A percentile compares a stretch with the other conserved stretches of the same genome.
These are phyloP conservation scores for Synanceia verrucosa DNA, from an alignment of 2,797 vertebrate genomes.

Conservation along the genomic window DNA sequence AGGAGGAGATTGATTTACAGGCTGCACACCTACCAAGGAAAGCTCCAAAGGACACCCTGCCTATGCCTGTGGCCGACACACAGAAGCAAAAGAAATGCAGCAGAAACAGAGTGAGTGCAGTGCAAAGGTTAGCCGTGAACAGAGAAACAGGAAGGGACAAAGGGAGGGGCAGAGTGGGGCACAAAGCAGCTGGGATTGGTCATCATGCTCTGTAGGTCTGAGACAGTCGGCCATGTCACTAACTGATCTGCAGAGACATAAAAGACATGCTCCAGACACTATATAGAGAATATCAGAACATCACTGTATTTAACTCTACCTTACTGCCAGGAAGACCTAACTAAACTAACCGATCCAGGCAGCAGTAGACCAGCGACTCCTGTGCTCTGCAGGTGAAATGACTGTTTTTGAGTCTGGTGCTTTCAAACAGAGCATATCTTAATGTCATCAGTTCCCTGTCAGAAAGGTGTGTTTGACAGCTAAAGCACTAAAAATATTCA, in stretches of 20 bases:
- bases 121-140: constrained; percentile 11
- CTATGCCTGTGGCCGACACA: constrained; percentile 85
- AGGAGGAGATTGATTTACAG: background rate
- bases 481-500: background rate
- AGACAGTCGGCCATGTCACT: too few relatives aligned
- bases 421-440: background rate
- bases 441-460: background rate
- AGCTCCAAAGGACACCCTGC: constrained; percentile 92
- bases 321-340: too few relatives aligned
- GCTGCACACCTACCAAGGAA: constrained; percentile 90
- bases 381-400: background rate
- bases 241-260: too few relatives aligned
- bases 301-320: too few relatives aligned
- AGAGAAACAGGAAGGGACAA: background rate
- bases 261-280: too few relatives aligned
- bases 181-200: too few relatives aligned
- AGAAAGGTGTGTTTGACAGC: background rate
- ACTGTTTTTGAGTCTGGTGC: background rate
- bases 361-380: background rate
- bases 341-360: background rate
- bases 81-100: constrained; percentile 59
- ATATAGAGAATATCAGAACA: too few relatives aligned
- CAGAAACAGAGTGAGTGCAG: constrained; percentile 52
- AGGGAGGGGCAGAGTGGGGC: background rate
- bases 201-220: too few relatives aligned